A percentile compares a stretch with the other conserved stretches of the same genome.
Conservation (phyloP, 2,888 invertebrate species). For the Meiosimyza decipiens region DNA sequence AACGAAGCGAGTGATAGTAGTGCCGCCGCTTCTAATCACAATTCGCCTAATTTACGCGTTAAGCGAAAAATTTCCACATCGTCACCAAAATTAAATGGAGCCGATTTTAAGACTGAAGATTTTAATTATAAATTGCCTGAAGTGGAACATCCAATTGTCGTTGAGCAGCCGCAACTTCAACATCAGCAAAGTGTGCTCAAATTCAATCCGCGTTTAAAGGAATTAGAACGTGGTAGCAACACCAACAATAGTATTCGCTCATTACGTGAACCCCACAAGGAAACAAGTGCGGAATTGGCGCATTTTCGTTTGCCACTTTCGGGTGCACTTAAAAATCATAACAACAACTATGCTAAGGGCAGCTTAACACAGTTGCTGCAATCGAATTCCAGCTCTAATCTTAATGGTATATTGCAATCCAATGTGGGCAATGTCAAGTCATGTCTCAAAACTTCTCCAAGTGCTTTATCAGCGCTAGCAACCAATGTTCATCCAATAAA, state of each 20-base stretch:
- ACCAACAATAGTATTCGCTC: slow-evolving; percentile 57
- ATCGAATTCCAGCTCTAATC: slow-evolving; percentile 58
- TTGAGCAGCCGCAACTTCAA: neutral
- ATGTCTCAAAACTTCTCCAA: slow-evolving; percentile 54
- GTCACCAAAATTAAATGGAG: slow-evolving; percentile 61
- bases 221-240: slow-evolving; percentile 25
- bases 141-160: slow-evolving; percentile 26
- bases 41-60: slow-evolving; percentile 54
- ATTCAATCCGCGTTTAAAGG: slow-evolving; percentile 30
- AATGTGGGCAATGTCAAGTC: slow-evolving; percentile 41
- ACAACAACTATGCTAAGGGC: slow-evolving; percentile 40
- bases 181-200: slow-evolving; percentile 9
- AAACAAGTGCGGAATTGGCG: slow-evolving; percentile 54
- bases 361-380: slow-evolving; percentile 43
- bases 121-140: slow-evolving; percentile 50
- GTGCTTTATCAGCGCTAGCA: slow-evolving; percentile 53
- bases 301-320: slow-evolving; percentile 59
- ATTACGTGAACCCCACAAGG: slow-evolving; percentile 46
- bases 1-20: slow-evolving; percentile 21
- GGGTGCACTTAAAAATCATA: slow-evolving; percentile 56
- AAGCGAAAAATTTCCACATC: slow-evolving; percentile 64
- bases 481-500: slow-evolving; percentile 42
- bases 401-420: slow-evolving; percentile 56
- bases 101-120: slow-evolving; percentile 49
- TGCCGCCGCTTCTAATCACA: slow-evolving; percentile 34